phyloP scores from a whole-genome alignment of 2,888 invertebrate genomes.

The Ferrisia virgata region DNA sequence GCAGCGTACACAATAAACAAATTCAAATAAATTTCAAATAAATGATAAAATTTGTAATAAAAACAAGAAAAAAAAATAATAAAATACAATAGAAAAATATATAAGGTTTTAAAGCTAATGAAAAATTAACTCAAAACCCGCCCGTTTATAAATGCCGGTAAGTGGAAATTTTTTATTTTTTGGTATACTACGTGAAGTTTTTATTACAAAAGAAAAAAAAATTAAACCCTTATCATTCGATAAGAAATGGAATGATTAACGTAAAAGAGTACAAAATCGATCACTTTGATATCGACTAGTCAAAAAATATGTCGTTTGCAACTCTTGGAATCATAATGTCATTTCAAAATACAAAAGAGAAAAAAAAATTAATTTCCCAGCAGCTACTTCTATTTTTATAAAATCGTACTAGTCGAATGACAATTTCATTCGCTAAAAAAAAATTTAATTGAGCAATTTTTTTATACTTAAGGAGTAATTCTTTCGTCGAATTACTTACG shows the following conservation, averaged over 20 bases:
- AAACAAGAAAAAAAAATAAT: constrained; percentile 3
- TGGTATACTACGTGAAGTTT: neutral
- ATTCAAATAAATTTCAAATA: constrained; percentile 20
- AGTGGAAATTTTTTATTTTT: neutral
- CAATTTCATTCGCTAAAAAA: neutral
- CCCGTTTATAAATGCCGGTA: constrained; percentile 25
- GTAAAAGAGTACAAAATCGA: neutral
- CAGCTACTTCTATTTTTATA: neutral
- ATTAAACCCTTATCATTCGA: neutral
- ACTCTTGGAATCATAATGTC: neutral
- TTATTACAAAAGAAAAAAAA: neutral
- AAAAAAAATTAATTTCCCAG: neutral
- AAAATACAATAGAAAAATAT: constrained; percentile 10
- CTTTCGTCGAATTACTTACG: neutral
- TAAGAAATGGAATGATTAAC: neutral
- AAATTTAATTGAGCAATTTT: neutral
- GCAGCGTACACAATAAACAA: constrained; percentile 28
- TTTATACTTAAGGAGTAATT: neutral
- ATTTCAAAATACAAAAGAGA: neutral
- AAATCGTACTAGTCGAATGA: neutral
- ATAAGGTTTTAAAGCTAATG: constrained; percentile 27
- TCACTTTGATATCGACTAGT: neutral
- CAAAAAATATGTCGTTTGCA: neutral
- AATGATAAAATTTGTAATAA: constrained; percentile 26
- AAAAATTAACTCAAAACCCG: constrained; percentile 24